Percentiles rank a stretch among this genome's conserved stretches.
Conservation (phyloP, 2,888 invertebrate genomes). For the Ellobium chinense region DNA sequence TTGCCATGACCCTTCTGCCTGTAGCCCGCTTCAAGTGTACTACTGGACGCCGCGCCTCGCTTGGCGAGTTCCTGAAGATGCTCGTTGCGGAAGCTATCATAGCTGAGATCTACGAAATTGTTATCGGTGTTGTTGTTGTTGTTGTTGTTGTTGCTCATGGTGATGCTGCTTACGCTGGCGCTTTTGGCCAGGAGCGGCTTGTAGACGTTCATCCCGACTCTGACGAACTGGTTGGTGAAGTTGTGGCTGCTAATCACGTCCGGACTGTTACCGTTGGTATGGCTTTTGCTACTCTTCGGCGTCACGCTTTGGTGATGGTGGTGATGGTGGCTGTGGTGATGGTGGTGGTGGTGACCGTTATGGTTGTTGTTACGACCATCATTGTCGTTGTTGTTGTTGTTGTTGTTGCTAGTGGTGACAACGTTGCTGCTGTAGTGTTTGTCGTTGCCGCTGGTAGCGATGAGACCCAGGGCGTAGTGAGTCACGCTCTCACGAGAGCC, state of each 20-base stretch:
- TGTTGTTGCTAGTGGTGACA: no score
- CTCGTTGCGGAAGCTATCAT: constrained; percentile 34
- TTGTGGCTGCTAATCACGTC: constrained; percentile 27
- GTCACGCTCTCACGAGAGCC: neutral
- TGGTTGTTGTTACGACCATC: neutral
- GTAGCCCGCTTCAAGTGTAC: constrained; percentile 34
- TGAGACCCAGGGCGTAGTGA: neutral
- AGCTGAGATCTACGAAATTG: constrained; percentile 32
- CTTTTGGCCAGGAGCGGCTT: neutral
- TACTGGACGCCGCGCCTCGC: constrained; percentile 32
- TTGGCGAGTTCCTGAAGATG: constrained; percentile 29
- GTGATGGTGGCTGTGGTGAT: no score
- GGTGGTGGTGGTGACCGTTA: neutral
- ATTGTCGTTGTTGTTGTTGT: neutral
- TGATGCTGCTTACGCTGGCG: constrained; percentile 12
- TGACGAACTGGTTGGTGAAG: constrained; percentile 21
- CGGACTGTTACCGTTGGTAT: constrained; percentile 12
- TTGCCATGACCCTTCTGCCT: neutral
- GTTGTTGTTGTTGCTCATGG: constrained; percentile 8
- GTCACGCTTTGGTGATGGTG: neutral
- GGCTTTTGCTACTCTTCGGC: neutral
- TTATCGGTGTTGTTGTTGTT: neutral
- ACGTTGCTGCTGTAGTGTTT: no score
- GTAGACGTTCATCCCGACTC: constrained; percentile 14
- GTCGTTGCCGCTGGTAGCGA: neutral